These are phyloP conservation scores for Teleogryllus oceanicus DNA, from an alignment of 2,888 invertebrate genomes.

Conservation along the genomic window DNA sequence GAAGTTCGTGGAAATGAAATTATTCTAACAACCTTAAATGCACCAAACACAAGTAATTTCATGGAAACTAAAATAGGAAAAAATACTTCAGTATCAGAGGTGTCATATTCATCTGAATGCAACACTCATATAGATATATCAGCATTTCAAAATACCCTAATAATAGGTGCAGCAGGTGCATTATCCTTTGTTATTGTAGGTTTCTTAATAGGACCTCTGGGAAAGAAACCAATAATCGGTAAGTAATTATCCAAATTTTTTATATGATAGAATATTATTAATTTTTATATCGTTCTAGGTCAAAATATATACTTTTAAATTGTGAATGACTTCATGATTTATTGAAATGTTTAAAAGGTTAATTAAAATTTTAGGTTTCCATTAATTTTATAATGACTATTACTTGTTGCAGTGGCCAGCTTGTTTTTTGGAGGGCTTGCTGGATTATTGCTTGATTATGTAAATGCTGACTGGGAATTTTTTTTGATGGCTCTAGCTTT, in stretches of 20 bases:
- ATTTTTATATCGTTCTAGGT: too few species aligned
- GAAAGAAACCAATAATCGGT: conserved; percentile 20
- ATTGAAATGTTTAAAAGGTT: too few species aligned
- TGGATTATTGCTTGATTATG: not conserved
- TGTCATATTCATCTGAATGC: not conserved
- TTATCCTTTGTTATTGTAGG: not conserved
- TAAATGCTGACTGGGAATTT: not conserved
- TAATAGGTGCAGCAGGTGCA: not conserved
- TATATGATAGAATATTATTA: too few species aligned
- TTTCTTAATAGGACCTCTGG: not conserved
- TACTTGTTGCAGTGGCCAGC: not conserved
- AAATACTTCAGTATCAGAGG: not conserved
- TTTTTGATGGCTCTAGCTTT: conserved; percentile 35
- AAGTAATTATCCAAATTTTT: not conserved
- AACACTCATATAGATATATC: not conserved
- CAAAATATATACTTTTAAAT: too few species aligned
- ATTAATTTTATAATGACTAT: too few species aligned
- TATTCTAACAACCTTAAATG: not conserved
- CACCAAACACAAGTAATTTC: not conserved
- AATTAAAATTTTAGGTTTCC: too few species aligned
- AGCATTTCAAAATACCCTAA: conserved; percentile 12
- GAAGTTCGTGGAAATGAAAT: not conserved
- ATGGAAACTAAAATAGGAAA: not conserved
- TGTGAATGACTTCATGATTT: too few species aligned
- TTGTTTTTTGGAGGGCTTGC: not conserved